Conservation (phyloP, 2,797 vertebrate genomes). For the Rhinogobio ventralis region DNA sequence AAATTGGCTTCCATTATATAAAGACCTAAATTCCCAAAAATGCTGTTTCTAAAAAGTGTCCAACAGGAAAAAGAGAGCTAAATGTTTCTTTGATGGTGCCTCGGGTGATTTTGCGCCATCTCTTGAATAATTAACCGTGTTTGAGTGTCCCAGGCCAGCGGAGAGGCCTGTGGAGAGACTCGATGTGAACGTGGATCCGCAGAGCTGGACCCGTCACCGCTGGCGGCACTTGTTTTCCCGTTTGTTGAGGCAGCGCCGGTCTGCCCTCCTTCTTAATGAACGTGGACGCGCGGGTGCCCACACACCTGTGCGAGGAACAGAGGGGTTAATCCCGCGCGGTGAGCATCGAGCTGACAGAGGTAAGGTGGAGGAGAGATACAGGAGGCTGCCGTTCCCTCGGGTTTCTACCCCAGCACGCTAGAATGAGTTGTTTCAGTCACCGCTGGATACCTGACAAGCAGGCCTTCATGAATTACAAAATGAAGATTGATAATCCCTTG, state of each 20-base stretch:
- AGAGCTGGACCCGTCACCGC: conserved; percentile 6
- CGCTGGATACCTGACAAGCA: conserved; percentile 80
- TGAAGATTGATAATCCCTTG: conserved; percentile 81
- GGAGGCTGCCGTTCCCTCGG: conserved; percentile 76
- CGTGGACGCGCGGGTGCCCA: conserved; percentile 74
- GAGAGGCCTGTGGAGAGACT: conserved; percentile 23
- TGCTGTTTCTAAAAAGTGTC: neutral
- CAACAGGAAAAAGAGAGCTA: neutral
- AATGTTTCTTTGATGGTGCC: conserved; percentile 53
- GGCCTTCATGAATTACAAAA: conserved; percentile 82
- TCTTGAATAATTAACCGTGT: conserved; percentile 56
- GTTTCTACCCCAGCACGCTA: conserved; percentile 73
- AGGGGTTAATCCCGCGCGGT: conserved; percentile 77
- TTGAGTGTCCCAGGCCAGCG: conserved; percentile 21
- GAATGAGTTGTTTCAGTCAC: conserved; percentile 81
- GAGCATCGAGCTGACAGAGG: conserved; percentile 49
- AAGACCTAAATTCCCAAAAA: neutral
- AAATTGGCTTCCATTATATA: no score
- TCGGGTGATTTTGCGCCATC: conserved; percentile 53
- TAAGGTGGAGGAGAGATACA: conserved; percentile 70
- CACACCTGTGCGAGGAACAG: conserved; percentile 77
- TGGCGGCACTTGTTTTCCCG: conserved; percentile 43
- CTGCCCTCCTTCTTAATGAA: conserved; percentile 75
- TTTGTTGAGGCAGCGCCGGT: conserved; percentile 43
- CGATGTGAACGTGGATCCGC: conserved; percentile 28